phyloP scores from a whole-genome alignment of 2,113 vertebrate genomes.

The Sarotherodon lohbergeri region DNA sequence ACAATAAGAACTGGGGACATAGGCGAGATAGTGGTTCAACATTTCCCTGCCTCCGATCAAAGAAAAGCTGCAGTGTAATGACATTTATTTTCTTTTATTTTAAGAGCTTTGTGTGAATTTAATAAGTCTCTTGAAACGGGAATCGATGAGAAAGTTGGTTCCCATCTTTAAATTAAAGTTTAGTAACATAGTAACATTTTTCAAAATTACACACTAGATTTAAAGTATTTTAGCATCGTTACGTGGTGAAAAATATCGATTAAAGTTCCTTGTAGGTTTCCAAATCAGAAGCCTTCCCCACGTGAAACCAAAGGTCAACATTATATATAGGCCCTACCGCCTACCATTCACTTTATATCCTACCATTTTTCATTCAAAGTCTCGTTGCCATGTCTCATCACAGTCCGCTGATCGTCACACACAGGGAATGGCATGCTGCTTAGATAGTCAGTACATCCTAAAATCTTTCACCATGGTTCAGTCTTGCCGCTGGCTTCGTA shows the following conservation, averaged over 20 bases:
- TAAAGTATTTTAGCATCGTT: not conserved
- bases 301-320: conserved; percentile 64
- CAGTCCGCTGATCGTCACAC: not conserved
- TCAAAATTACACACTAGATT: not conserved
- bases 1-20: not conserved
- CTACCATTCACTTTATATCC: conserved; percentile 16
- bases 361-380: conserved; percentile 6
- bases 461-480: conserved; percentile 13
- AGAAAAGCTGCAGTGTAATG: not conserved
- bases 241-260: not conserved
- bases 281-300: conserved; percentile 25
- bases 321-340: conserved; percentile 26
- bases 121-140: not conserved
- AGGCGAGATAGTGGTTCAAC: not conserved
- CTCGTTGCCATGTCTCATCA: conserved; percentile 1
- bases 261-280: conserved; percentile 7
- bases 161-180: not conserved
- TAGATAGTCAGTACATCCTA: not conserved
- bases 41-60: not conserved
- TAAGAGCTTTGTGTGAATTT: not conserved
- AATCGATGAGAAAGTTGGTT: not conserved
- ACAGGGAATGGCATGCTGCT: conserved; percentile 10
- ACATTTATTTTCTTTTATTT: not conserved
- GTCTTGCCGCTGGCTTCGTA: conserved; percentile 36
- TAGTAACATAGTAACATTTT: not conserved